Base-by-base conservation (phyloP, 2,113 vertebrate species). In the Pseudolaguvia tuberculata region DNA sequence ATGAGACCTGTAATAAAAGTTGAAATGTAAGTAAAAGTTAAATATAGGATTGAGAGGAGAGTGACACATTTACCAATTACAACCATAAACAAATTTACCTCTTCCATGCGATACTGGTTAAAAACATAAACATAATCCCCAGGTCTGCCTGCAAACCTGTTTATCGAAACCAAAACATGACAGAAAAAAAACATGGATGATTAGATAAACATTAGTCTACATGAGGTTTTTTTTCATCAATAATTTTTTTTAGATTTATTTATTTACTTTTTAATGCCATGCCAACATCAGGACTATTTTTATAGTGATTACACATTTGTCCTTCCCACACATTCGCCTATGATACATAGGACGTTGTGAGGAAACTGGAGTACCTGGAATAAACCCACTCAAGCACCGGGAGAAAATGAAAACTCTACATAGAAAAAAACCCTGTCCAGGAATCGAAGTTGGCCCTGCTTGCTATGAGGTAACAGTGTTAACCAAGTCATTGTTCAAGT, bases 91-190 rank as follows among this genome's bases (percentile, higher is more conserved):
- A 79, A 82, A 55, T 88, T 86, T 86, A 91, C 96, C 91, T 98
- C 97, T 83, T 98, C 95, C 93, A 99, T 96, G 47, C 97, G 91
- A 77, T 94, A 95, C 39, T 93, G 88, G 18, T 94, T 90, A 12
- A 98, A 98, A 61, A 99, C 89, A 11, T 99, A 99, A 0, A 96
- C 92, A 0, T 99, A 99, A 81, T 81, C 90, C 58, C 96, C 95
- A 3, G 95, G 96, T 79, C 92, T 89, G 9, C 96, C 96, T 50
- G 94, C 93, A 84, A 99, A 99, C 81, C 97, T 98, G 87, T 76
- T 69, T 10, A 27, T 14, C 66, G 23, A 53, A 57, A 72, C 12
- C 29, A 15, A 53, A 65, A 56, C 10, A 0, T 7, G 2, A 2
- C 5, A 14, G 14, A n/a, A n/a, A n/a, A 42, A 31, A 25, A 53